Base-by-base conservation (phyloP, 2,113 vertebrate genomes). In the Muntiacus muntjak region DNA sequence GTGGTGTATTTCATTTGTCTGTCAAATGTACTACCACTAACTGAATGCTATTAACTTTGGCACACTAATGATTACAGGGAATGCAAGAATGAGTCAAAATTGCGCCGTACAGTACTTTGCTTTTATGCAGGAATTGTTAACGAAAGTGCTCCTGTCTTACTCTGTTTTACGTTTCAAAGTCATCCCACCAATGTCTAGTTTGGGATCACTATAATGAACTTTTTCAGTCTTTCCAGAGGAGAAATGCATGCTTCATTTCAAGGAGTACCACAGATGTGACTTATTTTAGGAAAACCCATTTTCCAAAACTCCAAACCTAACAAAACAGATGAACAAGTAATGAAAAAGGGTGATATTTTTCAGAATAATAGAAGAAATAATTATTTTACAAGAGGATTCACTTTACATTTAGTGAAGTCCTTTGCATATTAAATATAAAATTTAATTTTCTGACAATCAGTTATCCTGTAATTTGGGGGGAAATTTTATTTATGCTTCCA, bases 261-360 rank as follows among this genome's bases (percentile, higher is more conserved):
- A 60, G 23, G 28, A 92, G 54, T n/a, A 47, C 13, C 25, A 3
- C 15, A 43, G 10, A 3, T 23, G 55, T 47, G 25, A 57, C 30
- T 52, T 93, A 74, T 36, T 91, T 98, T 89, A 84, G 23, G 19
- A 89, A 97, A 97, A 93, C 3, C 1, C 30, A 81, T 93, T 60
- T 78, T 91, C 55, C 7, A 52, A 81, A 96, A 89, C 55, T 71
- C 60, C 57, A 92, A 74, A 55, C 40, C 23, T 89, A 83, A 81
- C 33, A 74, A 87, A 85, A 74, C 33, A 79, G 25, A 47, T 45
- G 26, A 74, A 55, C 33, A 54, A 36, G 25, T 36, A 74, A 28
- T 2, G 30, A 82, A 16, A 28, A 71, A 19, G 93, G 47, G 26
- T 85, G 30, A 26, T 95, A 91, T 15, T 92, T 33, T 64, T 95